Percentiles rank a stretch among this genome's conserved stretches.
Evolutionary conservation across 1,140 invertebrate species (phyloP).

Genomic region (Leptinotarsa texana): DNA sequence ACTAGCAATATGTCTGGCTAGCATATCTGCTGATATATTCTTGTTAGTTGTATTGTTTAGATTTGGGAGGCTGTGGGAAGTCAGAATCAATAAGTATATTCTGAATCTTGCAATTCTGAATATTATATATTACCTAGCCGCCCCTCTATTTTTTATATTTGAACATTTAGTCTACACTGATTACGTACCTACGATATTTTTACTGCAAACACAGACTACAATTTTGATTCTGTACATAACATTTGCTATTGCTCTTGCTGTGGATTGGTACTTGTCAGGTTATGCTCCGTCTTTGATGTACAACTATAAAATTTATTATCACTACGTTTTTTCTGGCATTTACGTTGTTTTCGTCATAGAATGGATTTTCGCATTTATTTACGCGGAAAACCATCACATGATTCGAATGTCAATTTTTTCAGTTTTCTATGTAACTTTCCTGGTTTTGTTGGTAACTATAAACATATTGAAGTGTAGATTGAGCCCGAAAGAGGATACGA

Average conservation of each 20-base stretch:
- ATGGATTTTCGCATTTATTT: conserved; percentile 24
- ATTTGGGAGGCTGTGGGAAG: conserved; percentile 31
- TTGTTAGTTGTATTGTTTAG: conserved; percentile 31
- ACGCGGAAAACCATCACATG: conserved; percentile 14
- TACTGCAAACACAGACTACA: conserved; percentile 22
- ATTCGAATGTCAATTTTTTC: background rate
- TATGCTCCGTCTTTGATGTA: conserved; percentile 5
- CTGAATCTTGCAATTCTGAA: conserved; percentile 32
- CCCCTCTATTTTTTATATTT: conserved; percentile 21
- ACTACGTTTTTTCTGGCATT: background rate
- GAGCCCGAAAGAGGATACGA: background rate
- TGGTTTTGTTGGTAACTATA: background rate
- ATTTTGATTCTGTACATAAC: conserved; percentile 12
- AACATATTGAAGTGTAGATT: background rate
- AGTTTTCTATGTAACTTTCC: conserved; percentile 11
- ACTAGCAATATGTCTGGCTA: conserved; percentile 14
- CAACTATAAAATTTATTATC: background rate
- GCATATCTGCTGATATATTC: conserved; percentile 27
- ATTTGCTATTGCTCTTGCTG: background rate
- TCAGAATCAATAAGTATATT: conserved; percentile 33
- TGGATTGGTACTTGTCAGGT: conserved; percentile 20
- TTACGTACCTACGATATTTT: background rate
- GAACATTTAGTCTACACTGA: conserved; percentile 3
- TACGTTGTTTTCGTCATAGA: conserved; percentile 20
- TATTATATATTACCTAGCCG: conserved; percentile 23